These are phyloP conservation scores for Neoarius graeffei DNA, from an alignment of 2,113 vertebrate genomes.

Conservation along the genomic window DNA sequence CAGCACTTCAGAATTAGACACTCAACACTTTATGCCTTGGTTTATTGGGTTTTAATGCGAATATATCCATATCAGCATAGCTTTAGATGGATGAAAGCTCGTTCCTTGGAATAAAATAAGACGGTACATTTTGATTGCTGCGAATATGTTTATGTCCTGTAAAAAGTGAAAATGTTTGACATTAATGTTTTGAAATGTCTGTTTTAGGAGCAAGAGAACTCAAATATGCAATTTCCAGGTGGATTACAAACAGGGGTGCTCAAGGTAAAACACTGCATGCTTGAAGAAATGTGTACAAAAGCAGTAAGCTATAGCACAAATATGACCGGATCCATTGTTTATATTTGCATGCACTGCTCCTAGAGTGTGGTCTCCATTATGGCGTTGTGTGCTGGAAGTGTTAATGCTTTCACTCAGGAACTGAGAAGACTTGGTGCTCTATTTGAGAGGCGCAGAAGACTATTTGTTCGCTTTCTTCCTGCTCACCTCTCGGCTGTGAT, in stretches of 20 bases:
- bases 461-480: slow-evolving; percentile 13
- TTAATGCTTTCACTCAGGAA: slow-evolving; percentile 11
- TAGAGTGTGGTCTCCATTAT: background rate
- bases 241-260: slow-evolving; percentile 41
- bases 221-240: slow-evolving; percentile 38
- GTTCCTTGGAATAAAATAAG: background rate
- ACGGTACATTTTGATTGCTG: background rate
- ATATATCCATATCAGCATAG: background rate
- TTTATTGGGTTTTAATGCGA: background rate
- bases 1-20: slow-evolving; percentile 12
- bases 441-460: background rate
- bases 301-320: background rate
- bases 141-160: background rate
- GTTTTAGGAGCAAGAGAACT: slow-evolving; percentile 50
- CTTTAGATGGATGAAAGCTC: background rate
- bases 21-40: background rate
- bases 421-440: background rate
- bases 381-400: background rate
- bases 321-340: background rate
- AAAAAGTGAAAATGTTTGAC: background rate
- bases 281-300: background rate
- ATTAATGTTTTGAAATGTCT: background rate
- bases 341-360: background rate
- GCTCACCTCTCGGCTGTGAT: slow-evolving; percentile 10
- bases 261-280: slow-evolving; percentile 38